Conservation (phyloP, 2,113 vertebrate species). For the Eclectus roratus region DNA sequence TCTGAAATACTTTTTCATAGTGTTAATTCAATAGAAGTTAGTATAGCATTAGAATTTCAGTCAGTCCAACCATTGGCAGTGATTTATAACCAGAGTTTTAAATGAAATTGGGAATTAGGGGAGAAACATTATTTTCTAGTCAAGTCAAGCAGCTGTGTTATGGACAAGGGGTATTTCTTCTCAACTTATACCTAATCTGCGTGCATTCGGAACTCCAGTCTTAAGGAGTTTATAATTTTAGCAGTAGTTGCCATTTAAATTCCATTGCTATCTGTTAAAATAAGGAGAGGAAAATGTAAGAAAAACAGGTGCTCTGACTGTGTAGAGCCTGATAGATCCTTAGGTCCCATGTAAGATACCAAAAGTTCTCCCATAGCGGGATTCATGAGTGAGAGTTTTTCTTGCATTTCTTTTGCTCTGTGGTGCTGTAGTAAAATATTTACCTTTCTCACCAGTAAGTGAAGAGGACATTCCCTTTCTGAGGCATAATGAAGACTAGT, state of each 20-base stretch:
- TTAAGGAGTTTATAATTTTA: slow-evolving; percentile 38
- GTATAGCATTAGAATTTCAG: slow-evolving; percentile 58
- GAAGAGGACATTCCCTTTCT: neutral
- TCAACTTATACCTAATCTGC: neutral
- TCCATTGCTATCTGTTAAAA: neutral
- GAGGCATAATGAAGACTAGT: neutral
- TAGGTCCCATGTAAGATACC: neutral
- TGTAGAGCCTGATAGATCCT: neutral
- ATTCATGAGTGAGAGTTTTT: neutral
- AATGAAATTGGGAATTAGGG: slow-evolving; percentile 54
- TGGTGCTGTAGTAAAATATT: neutral
- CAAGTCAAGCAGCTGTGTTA: slow-evolving; percentile 9
- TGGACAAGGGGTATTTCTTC: slow-evolving; percentile 30
- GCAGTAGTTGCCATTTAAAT: slow-evolving; percentile 30
- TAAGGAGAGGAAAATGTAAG: neutral
- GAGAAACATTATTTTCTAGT: slow-evolving; percentile 51
- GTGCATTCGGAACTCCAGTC: neutral
- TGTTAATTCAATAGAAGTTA: slow-evolving; percentile 18
- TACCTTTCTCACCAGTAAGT: neutral
- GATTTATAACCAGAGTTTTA: slow-evolving; percentile 61
- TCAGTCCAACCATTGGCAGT: slow-evolving; percentile 34
- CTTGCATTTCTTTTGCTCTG: neutral
- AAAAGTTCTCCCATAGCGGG: neutral
- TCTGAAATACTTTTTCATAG: neutral
- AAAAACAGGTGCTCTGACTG: neutral